Evolutionary conservation across 2,888 invertebrate species (phyloP).

Genomic region (Ceramica pisi): DNA sequence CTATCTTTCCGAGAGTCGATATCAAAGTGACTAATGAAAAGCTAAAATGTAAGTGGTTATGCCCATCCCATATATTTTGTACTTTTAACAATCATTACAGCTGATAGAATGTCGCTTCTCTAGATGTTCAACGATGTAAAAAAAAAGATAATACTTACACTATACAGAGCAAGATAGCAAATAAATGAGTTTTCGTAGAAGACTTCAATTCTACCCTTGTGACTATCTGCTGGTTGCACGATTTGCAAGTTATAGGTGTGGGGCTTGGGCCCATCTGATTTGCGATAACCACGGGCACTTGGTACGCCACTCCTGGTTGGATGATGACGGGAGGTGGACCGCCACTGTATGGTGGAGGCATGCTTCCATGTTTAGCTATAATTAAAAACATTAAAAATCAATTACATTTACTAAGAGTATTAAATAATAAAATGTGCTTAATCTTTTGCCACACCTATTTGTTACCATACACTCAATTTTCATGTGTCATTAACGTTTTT

Average conservation of each 20-base stretch:
- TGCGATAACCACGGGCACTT: constrained; percentile 48
- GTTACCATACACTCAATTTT: no score
- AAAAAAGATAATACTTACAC: constrained; percentile 72
- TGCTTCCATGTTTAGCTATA: constrained; percentile 9
- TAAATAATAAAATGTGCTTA: not conserved
- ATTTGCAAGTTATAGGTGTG: constrained; percentile 79
- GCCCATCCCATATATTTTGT: no score
- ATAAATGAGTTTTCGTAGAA: constrained; percentile 88
- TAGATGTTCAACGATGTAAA: not conserved
- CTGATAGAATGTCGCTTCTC: not conserved
- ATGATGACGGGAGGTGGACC: constrained; percentile 16
- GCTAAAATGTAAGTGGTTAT: no score
- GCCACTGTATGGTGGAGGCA: constrained; percentile 23
- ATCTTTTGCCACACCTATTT: not conserved
- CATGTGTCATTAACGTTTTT: not conserved
- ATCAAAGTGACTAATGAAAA: not conserved
- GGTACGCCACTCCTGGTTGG: constrained; percentile 27
- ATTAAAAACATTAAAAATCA: not conserved
- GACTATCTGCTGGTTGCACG: constrained; percentile 83
- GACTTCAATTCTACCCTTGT: constrained; percentile 83
- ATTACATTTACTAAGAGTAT: not conserved
- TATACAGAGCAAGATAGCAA: constrained; percentile 88
- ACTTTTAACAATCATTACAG: not conserved
- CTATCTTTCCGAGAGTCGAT: not conserved
- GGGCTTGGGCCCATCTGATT: constrained; percentile 75